Percentiles rank a stretch among this genome's conserved stretches.
These are phyloP conservation scores for Gadus chalcogrammus DNA, from an alignment of 2,113 vertebrate species.

Conservation along the genomic window DNA sequence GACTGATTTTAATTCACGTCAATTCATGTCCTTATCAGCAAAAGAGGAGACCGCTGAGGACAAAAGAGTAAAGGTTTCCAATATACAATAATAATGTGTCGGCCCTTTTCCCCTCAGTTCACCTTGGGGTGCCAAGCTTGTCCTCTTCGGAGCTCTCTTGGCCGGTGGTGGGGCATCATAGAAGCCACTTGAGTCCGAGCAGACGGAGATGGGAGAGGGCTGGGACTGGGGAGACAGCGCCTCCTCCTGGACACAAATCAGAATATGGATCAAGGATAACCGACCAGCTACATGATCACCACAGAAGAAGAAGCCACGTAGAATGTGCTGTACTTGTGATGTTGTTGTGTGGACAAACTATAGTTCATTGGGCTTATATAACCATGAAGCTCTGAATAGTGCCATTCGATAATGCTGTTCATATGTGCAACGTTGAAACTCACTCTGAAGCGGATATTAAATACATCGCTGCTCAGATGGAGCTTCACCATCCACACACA, in stretches of 20 bases:
- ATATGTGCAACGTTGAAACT: too few species aligned
- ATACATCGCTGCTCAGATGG: too few species aligned
- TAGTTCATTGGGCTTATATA: too few species aligned
- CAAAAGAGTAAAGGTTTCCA: too few species aligned
- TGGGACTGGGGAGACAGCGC: slow-evolving; percentile 77
- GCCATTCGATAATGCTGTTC: too few species aligned
- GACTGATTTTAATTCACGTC: too few species aligned
- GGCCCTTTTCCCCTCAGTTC: background rate
- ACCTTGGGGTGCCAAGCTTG: slow-evolving; percentile 62
- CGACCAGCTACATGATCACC: background rate
- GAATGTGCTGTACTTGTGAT: too few species aligned
- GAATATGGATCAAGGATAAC: slow-evolving; percentile 13
- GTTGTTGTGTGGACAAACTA: too few species aligned
- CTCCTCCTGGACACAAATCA: slow-evolving; percentile 75
- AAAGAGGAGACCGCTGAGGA: background rate
- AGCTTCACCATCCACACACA: too few species aligned
- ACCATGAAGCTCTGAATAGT: too few species aligned
- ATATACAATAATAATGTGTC: too few species aligned
- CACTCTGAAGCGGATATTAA: too few species aligned
- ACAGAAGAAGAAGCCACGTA: background rate
- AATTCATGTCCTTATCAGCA: background rate
- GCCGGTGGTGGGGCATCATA: slow-evolving; percentile 55
- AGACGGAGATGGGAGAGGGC: slow-evolving; percentile 82
- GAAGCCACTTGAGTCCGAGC: slow-evolving; percentile 75
- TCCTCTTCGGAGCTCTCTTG: slow-evolving; percentile 58